Percentiles rank a stretch among this genome's conserved stretches.
These are phyloP conservation scores for Diplolepis rosae DNA, from an alignment of 2,888 invertebrate genomes.

Conservation along the genomic window DNA sequence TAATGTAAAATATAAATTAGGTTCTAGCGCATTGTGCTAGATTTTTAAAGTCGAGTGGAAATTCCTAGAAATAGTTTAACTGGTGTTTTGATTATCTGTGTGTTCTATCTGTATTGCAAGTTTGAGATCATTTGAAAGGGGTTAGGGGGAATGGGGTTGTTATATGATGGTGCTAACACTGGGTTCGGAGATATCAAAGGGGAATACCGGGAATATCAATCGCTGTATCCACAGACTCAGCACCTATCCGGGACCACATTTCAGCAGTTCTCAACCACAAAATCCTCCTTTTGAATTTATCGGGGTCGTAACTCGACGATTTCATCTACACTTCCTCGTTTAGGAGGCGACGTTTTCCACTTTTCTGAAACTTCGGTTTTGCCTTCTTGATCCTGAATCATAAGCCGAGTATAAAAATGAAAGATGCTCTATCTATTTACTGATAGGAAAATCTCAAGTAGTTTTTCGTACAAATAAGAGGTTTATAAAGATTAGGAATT, in stretches of 20 bases:
- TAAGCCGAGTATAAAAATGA: not conserved
- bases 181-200: slow-evolving; percentile 66
- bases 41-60: too few relatives aligned
- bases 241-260: slow-evolving; percentile 55
- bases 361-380: not conserved
- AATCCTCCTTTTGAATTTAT: slow-evolving; percentile 70
- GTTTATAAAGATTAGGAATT: not conserved
- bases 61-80: too few relatives aligned
- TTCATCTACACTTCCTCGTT: slow-evolving; percentile 69
- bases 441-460: not conserved
- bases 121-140: not conserved
- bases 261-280: slow-evolving; percentile 70
- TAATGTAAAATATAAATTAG: too few relatives aligned
- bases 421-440: not conserved
- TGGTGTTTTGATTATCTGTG: too few relatives aligned
- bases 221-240: slow-evolving; percentile 59
- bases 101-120: not conserved
- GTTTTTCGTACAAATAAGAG: not conserved
- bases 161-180: slow-evolving; percentile 18
- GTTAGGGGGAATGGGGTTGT: not conserved
- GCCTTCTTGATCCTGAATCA: not conserved
- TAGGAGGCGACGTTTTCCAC: too few relatives aligned
- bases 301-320: slow-evolving; percentile 59
- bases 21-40: too few relatives aligned
- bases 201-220: slow-evolving; percentile 71